Conservation (phyloP, 2,888 invertebrate genomes). For the Nineta flava region DNA sequence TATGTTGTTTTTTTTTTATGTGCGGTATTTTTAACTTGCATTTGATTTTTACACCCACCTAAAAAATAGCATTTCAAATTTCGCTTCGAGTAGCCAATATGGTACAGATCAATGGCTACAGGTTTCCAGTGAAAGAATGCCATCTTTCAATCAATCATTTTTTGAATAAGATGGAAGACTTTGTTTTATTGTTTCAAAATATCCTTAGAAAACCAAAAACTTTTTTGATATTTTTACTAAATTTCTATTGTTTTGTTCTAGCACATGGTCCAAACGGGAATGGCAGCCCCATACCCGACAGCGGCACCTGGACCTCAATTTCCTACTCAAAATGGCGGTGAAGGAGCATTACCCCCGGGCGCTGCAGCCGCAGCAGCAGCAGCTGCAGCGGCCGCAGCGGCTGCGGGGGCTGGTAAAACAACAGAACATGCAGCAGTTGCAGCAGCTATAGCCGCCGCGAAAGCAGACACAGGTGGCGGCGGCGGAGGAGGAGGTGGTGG, state of each 20-base stretch:
- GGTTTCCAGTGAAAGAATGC: too few relatives aligned
- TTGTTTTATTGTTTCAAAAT: too few relatives aligned
- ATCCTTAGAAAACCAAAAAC: too few relatives aligned
- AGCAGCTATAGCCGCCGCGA: conserved; percentile 25
- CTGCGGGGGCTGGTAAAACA: conserved; percentile 30
- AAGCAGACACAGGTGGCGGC: conserved; percentile 22
- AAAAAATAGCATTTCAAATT: too few relatives aligned
- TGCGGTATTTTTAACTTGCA: too few relatives aligned
- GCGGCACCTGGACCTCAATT: conserved; percentile 44
- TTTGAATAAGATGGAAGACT: too few relatives aligned
- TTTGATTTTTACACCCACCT: too few relatives aligned
- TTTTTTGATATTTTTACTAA: too few relatives aligned
- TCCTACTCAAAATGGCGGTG: conserved; percentile 30
- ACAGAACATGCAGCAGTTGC: conserved; percentile 21
- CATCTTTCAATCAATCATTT: too few relatives aligned
- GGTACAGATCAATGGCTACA: too few relatives aligned
- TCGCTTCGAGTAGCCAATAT: too few relatives aligned
- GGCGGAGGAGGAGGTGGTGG: conserved; percentile 20
- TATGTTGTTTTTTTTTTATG: too few relatives aligned
- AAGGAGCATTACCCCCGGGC: conserved; percentile 40
- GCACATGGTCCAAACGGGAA: conserved; percentile 91
- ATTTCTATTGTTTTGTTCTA: conserved; percentile 31
- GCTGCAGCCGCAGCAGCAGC: conserved; percentile 26
- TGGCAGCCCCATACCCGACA: conserved; percentile 56
- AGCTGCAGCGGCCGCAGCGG: conserved; percentile 30